Percentiles rank a stretch among this genome's conserved stretches.
Conservation (phyloP, 2,797 vertebrate species). For the Tangara arthus region DNA sequence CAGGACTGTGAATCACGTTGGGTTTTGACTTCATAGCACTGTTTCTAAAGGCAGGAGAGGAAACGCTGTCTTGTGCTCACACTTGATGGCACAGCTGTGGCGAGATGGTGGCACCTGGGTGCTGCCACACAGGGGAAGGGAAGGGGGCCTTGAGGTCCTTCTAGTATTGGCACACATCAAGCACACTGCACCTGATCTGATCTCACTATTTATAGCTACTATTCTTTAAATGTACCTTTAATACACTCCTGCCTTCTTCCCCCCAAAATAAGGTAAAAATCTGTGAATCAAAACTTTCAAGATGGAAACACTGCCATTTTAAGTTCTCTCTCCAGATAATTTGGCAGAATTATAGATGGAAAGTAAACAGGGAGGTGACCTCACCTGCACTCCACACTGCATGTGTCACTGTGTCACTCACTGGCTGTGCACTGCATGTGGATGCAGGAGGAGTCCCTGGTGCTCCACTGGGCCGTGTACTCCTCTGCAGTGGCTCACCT, state of each 20-base stretch:
- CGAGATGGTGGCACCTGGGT: background rate
- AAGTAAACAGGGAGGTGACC: background rate
- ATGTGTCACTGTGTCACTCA: rapidly evolving
- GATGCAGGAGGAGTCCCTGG: background rate
- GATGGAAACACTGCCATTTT: background rate
- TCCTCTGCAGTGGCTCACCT: background rate
- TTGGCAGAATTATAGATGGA: background rate
- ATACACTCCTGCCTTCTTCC: background rate
- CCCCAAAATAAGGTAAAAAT: background rate
- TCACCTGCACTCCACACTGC: rapidly evolving
- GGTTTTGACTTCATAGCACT: background rate
- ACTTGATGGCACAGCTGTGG: rapidly evolving
- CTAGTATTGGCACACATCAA: background rate
- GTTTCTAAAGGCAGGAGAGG: background rate
- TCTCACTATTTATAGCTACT: background rate
- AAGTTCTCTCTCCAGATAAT: background rate
- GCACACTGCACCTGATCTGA: background rate
- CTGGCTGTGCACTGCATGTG: rapidly evolving
- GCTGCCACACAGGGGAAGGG: rapidly evolving
- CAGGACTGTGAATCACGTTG: background rate
- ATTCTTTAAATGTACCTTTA: background rate
- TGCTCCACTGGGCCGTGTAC: background rate
- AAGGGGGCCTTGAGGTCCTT: background rate
- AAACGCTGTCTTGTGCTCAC: background rate
- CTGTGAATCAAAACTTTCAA: background rate